Evolutionary conservation across 2,888 invertebrate genomes (phyloP).

Genomic region (Xestia ashworthii): DNA sequence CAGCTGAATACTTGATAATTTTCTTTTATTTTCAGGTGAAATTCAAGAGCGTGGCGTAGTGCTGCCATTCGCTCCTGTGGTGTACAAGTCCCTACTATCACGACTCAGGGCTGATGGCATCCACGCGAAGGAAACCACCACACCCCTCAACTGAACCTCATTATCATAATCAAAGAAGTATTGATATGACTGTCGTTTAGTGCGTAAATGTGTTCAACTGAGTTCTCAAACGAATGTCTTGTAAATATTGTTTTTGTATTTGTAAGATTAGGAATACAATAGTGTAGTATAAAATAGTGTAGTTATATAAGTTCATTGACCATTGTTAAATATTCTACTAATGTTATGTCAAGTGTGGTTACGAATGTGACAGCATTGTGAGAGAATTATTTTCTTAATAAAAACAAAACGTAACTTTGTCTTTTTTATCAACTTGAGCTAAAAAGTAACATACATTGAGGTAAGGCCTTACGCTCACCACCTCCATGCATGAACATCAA

Average conservation of each 20-base stretch:
- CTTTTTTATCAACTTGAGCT: neutral
- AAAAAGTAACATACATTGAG: conserved; percentile 10
- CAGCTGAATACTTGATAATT: neutral
- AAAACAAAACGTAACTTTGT: conserved; percentile 45
- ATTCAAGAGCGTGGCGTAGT: conserved; percentile 98
- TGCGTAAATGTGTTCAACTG: conserved; percentile 3
- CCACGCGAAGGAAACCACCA: conserved; percentile 81
- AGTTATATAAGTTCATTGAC: conserved; percentile 13
- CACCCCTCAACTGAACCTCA: conserved; percentile 80
- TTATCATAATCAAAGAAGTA: conserved; percentile 24
- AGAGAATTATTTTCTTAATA: conserved; percentile 40
- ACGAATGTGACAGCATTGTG: conserved; percentile 49
- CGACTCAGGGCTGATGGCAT: conserved; percentile 97
- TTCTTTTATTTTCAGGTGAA: conserved; percentile 92
- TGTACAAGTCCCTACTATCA: conserved; percentile 97
- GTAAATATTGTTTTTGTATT: conserved; percentile 40
- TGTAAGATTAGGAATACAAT: conserved; percentile 32
- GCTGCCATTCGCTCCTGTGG: conserved; percentile 97
- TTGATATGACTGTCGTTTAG: conserved; percentile 26
- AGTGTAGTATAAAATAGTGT: neutral
- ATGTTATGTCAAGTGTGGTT: conserved; percentile 26
- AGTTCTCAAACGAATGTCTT: conserved; percentile 15
- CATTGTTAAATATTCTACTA: conserved; percentile 24
- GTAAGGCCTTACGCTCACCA: conserved; percentile 45
- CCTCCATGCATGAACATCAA: conserved; percentile 23